A percentile compares a stretch with the other conserved stretches of the same genome.
phyloP scores from a whole-genome alignment of 2,113 vertebrate species.

The Penelope pileata region DNA sequence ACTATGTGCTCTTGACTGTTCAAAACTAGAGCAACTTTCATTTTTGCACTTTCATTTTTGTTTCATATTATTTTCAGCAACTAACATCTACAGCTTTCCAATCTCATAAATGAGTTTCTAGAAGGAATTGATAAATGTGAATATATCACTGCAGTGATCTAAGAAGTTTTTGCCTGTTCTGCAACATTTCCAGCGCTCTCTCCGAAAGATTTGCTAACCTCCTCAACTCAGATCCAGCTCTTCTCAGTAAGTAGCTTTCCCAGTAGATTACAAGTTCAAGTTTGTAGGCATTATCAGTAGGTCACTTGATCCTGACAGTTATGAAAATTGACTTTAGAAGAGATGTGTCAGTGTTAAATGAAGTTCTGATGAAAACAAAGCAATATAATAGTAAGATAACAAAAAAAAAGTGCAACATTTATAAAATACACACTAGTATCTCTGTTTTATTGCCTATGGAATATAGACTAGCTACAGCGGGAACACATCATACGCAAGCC shows the following conservation, averaged over 20 bases:
- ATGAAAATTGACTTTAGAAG: neutral
- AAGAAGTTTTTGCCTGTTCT: neutral
- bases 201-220: neutral
- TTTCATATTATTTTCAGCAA: neutral
- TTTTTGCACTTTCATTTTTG: neutral
- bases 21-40: neutral
- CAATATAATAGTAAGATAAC: neutral
- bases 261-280: accelerated
- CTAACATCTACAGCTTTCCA: neutral
- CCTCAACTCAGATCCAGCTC: neutral
- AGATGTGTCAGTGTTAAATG: neutral
- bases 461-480: neutral
- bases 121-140: neutral
- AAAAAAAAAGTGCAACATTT: neutral
- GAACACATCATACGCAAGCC: neutral
- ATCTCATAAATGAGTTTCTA: neutral
- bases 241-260: neutral
- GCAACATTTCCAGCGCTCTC: neutral
- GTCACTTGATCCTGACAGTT: neutral
- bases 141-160: neutral
- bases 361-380: neutral
- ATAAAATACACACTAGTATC: neutral
- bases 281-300: neutral
- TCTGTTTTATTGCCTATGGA: neutral
- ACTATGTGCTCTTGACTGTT: neutral